Base-by-base conservation (phyloP, 2,797 vertebrate species). In the Crocodylus rhombifer region DNA sequence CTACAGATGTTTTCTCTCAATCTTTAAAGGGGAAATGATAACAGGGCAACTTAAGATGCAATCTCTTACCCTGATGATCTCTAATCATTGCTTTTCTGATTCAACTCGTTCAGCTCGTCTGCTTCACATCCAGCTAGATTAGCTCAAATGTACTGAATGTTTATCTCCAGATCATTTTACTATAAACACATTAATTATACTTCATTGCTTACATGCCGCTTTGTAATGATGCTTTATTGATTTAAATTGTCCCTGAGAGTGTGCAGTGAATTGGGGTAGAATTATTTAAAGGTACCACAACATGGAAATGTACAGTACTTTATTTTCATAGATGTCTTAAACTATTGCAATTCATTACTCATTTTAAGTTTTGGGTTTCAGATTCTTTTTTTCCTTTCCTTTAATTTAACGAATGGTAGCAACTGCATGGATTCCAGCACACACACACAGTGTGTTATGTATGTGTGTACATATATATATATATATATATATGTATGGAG, bases 101-200 rank as follows among this genome's bases (percentile, higher is more conserved):
- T 51, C 42, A 51, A 51, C 82, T 84, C 82, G 77, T 87, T 67
- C 92, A 95, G 88, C 87, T 96, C 85, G 67, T 85, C 71, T 90
- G 62, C 85, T 84, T 93, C 84, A 91, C 82, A 84, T 33, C 71
- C 95, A 84, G 74, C 81, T 21, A 86, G 89, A 92, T 94, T 63
- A 93, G 95, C 85, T 95, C 80, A 95, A 93, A 73, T 63, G 81
- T 88, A 74, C 75, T 84, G 87, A 88, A 20, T 91, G 95, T 95
- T 97, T 97, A 91, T 97, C 93, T 97, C 88, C 94, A 64, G 81
- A 96, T 96, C 96, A 91, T 96, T 95, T 96, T 86, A 81, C 94
- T 96, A 87, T 94, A 94, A 97, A 94, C 3, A n/a, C 87, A 91
- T 96, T 96, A 91, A 97, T 96, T 95, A 86, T 86, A 62, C 92